phyloP scores from a whole-genome alignment of 2,888 invertebrate species.

The Eupithecia subfuscata region DNA sequence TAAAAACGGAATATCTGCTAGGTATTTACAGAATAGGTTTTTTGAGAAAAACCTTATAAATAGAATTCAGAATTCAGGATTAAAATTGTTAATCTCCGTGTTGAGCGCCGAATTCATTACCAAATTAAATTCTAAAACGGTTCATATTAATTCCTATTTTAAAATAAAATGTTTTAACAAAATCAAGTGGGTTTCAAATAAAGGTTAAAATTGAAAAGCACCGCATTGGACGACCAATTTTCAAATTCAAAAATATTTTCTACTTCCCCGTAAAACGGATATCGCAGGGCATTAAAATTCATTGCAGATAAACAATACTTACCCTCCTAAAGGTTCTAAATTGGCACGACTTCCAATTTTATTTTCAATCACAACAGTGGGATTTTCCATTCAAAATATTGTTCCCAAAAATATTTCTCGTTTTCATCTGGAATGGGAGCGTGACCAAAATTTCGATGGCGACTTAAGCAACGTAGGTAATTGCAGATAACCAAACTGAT shows the following conservation, averaged over 20 bases:
- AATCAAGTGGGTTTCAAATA: neutral
- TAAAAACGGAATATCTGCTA: too few relatives aligned
- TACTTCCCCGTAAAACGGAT: neutral
- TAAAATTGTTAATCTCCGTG: neutral
- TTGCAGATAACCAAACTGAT: slow-evolving; percentile 1
- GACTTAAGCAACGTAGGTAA: neutral
- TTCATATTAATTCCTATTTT: neutral
- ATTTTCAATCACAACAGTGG: slow-evolving; percentile 10
- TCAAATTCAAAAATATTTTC: slow-evolving; percentile 3
- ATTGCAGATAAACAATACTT: slow-evolving; percentile 11
- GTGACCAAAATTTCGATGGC: slow-evolving; percentile 1
- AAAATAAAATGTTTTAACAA: neutral
- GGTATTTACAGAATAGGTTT: too few relatives aligned
- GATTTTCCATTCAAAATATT: slow-evolving; percentile 6
- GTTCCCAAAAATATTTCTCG: slow-evolving; percentile 3
- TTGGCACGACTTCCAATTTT: slow-evolving; percentile 7
- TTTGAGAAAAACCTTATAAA: too few relatives aligned
- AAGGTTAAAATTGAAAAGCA: neutral
- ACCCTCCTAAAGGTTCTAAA: slow-evolving; percentile 5
- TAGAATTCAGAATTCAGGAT: too few relatives aligned
- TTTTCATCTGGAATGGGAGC: slow-evolving; percentile 1
- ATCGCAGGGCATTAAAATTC: slow-evolving; percentile 5
- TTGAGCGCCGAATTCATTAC: neutral
- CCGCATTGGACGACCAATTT: neutral
- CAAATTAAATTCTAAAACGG: neutral